Evolutionary conservation across 92 coral and sea anemone genomes (phyloP).

Genomic region (Heteractis magnifica): DNA sequence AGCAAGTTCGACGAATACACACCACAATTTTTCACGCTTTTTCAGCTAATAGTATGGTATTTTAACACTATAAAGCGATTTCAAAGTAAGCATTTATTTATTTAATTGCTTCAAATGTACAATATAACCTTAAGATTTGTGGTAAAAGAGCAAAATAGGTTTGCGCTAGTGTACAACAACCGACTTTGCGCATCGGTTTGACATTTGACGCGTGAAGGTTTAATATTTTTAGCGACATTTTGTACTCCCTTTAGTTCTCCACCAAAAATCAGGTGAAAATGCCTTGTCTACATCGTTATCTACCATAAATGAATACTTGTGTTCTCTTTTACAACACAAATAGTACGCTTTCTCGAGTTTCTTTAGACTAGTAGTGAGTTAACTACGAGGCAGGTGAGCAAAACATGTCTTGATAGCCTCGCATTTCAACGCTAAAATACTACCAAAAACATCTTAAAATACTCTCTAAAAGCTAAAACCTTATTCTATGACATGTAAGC

Average conservation of each 20-base stretch:
- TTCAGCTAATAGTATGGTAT: not conserved
- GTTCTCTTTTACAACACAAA: conserved; percentile 4
- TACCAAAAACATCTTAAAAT: not conserved
- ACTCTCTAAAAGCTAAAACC: not conserved
- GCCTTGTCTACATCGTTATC: not conserved
- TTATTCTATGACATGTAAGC: not conserved
- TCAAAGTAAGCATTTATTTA: not conserved
- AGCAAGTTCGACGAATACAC: not conserved
- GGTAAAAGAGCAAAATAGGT: not conserved
- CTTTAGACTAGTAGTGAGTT: conserved; percentile 21
- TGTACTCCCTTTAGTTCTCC: too few relatives aligned
- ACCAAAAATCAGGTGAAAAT: not conserved
- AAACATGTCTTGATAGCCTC: not conserved
- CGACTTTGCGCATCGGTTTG: not conserved
- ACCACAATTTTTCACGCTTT: not conserved
- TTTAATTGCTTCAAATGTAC: not conserved
- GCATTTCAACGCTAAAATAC: not conserved
- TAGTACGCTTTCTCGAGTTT: conserved; percentile 21
- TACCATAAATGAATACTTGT: conserved; percentile 3
- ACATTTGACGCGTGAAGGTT: not conserved
- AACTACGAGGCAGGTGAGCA: conserved; percentile 15
- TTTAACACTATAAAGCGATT: not conserved
- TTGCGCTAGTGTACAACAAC: not conserved
- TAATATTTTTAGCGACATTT: not conserved
- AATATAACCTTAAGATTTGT: not conserved